phyloP scores from a whole-genome alignment of 1,140 invertebrate species.

The Andrena cerasifolii region DNA sequence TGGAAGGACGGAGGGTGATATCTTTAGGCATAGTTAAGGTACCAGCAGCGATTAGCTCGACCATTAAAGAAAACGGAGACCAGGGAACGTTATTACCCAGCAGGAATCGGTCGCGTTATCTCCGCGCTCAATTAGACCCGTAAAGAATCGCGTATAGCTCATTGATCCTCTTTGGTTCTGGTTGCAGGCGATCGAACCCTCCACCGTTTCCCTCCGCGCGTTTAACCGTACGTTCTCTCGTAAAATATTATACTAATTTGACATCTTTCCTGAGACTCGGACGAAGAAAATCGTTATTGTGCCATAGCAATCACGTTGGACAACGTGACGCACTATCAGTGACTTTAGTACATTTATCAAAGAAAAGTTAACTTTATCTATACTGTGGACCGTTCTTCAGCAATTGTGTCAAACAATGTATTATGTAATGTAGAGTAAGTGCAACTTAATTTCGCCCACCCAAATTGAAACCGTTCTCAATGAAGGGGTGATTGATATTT shows the following conservation, averaged over 20 bases:
- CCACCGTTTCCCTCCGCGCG: constrained; percentile 20
- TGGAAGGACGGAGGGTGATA: neutral
- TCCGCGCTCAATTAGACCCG: constrained; percentile 77
- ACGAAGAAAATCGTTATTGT: neutral
- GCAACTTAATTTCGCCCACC: too few species aligned
- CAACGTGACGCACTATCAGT: neutral
- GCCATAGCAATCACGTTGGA: neutral
- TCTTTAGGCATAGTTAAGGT: constrained; percentile 63
- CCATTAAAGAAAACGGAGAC: constrained; percentile 72
- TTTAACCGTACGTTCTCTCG: neutral
- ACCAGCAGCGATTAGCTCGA: constrained; percentile 76
- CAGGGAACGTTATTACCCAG: constrained; percentile 73
- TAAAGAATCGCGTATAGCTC: constrained; percentile 74
- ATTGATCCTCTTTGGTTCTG: constrained; percentile 67
- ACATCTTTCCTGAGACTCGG: neutral
- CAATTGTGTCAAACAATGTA: too few species aligned
- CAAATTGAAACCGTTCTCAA: too few species aligned
- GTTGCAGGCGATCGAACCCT: constrained; percentile 34
- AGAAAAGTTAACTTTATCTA: neutral
- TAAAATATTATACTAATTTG: constrained; percentile 47
- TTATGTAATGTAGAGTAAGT: too few species aligned
- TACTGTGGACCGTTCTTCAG: too few species aligned
- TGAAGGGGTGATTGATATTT: too few species aligned
- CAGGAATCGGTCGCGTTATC: constrained; percentile 73
- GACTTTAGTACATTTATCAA: neutral